These are phyloP conservation scores for Chauna torquata DNA, from an alignment of 2,113 vertebrate species.

Conservation along the genomic window DNA sequence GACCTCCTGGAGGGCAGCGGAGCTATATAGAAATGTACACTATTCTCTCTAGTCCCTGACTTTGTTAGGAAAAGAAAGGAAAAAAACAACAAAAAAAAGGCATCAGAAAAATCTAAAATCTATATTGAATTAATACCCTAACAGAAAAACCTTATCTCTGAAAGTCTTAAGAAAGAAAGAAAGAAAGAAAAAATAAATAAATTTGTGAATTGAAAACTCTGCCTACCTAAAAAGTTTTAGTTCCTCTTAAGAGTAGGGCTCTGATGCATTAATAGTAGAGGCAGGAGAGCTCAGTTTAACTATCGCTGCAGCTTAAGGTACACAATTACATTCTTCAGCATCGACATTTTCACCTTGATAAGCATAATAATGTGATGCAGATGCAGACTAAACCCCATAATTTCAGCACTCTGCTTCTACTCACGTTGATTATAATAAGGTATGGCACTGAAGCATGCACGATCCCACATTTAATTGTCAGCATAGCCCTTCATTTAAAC, in stretches of 20 bases:
- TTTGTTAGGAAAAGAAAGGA: not conserved
- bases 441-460: constrained; percentile 51
- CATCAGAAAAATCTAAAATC: constrained; percentile 38
- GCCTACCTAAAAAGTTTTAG: not conserved
- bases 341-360: constrained; percentile 69
- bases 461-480: constrained; percentile 68
- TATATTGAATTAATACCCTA: not conserved
- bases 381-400: constrained; percentile 60
- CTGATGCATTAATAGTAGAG: constrained; percentile 43
- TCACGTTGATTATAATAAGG: constrained; percentile 70
- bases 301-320: constrained; percentile 39
- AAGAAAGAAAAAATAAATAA: not conserved
- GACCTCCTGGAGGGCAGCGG: not conserved
- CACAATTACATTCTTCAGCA: constrained; percentile 67
- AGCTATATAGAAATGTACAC: not conserved
- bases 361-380: constrained; percentile 67
- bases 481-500: constrained; percentile 71
- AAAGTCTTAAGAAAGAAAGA: not conserved
- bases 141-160: constrained; percentile 21
- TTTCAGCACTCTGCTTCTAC: constrained; percentile 64
- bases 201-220: constrained; percentile 27
- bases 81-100: not conserved
- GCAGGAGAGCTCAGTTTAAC: constrained; percentile 59
- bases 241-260: constrained; percentile 37
- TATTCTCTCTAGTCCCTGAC: not conserved